Conservation (phyloP, 2,888 invertebrate genomes). For the Tipula vernalis region DNA sequence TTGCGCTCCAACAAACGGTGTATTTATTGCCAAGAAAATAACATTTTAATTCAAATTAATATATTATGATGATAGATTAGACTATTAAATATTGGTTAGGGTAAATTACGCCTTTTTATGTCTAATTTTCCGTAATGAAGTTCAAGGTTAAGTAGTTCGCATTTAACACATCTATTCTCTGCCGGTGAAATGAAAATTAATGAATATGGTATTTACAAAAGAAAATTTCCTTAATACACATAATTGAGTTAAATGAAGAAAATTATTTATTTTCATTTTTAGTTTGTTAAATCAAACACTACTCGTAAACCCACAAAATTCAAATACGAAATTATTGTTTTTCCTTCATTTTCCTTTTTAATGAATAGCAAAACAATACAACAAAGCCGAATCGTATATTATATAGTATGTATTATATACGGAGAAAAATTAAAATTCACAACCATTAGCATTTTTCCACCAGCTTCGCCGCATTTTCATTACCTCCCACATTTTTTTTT, state of each 20-base stretch:
- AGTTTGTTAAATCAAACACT: background rate
- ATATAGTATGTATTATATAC: background rate
- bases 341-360: background rate
- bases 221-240: background rate
- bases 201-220: background rate
- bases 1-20: no score
- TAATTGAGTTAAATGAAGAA: background rate
- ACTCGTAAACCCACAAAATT: background rate
- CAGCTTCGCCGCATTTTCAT: background rate
- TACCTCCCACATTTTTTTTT: background rate
- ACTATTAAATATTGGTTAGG: no score
- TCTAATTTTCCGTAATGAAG: background rate
- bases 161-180: background rate
- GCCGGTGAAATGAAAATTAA: background rate
- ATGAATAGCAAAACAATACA: background rate
- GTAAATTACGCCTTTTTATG: background rate
- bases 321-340: background rate
- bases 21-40: no score
- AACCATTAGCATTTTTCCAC: background rate
- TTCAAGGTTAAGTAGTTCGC: background rate
- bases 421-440: background rate
- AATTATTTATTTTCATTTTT: background rate
- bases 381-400: background rate
- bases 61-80: no score
- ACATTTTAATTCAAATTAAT: no score